These are phyloP conservation scores for Fundulus diaphanus DNA, from an alignment of 2,797 vertebrate genomes.

Conservation along the genomic window DNA sequence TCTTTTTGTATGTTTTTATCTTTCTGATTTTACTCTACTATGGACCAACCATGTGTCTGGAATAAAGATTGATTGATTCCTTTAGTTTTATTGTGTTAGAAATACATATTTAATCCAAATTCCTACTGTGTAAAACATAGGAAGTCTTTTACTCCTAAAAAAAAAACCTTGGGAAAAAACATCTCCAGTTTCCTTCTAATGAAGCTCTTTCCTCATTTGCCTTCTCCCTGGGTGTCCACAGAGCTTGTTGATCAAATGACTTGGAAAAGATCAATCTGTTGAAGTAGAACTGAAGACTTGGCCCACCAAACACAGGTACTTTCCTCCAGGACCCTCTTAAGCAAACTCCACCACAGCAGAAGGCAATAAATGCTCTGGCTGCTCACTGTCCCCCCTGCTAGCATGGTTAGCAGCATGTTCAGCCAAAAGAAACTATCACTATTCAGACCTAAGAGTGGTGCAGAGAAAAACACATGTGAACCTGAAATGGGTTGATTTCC, in stretches of 20 bases:
- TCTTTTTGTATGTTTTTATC: too few species aligned
- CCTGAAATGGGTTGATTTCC: conserved; percentile 62
- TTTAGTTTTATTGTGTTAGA: background rate
- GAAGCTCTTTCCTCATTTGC: conserved; percentile 28
- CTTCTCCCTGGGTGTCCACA: conserved; percentile 62
- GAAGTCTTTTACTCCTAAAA: conserved; percentile 27
- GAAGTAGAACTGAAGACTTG: conserved; percentile 19
- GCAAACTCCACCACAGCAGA: conserved; percentile 51
- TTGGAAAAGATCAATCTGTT: conserved; percentile 60
- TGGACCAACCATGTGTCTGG: too few species aligned
- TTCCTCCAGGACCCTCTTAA: conserved; percentile 47
- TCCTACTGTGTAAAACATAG: background rate
- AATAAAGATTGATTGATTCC: too few species aligned
- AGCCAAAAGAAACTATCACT: conserved; percentile 65
- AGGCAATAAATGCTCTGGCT: conserved; percentile 44
- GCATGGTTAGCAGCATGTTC: conserved; percentile 44
- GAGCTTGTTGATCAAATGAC: conserved; percentile 51
- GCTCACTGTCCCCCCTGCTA: conserved; percentile 52
- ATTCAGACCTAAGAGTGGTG: conserved; percentile 40
- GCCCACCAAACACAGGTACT: conserved; percentile 62
- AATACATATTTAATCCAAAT: conserved; percentile 9
- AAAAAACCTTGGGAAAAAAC: conserved; percentile 13
- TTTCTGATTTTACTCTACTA: too few species aligned
- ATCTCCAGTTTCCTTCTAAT: conserved; percentile 35
- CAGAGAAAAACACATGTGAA: conserved; percentile 60